Evolutionary conservation across 1,140 invertebrate species (phyloP), one percentile per base, ranked within the genome.

Genomic region (Drosophila arawakana): DNA sequence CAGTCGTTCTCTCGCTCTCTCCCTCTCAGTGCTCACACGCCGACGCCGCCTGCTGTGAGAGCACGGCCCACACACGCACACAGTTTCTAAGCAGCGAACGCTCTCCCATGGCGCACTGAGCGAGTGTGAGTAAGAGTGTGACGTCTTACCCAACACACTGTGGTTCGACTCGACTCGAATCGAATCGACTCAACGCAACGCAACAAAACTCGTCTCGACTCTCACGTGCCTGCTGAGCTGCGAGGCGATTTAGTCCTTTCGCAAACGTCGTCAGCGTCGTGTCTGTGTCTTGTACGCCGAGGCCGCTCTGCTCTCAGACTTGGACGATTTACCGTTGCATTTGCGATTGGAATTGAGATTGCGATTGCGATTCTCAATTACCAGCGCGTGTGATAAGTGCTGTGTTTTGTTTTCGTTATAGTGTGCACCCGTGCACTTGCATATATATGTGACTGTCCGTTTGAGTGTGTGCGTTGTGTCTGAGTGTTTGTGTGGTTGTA

Each of bases 251-350:
- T 88, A 88, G 83, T 88, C 83, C 83, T 88, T 88, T 86, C 80
- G 67, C 83, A 86, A 86, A 80, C 83, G 83, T 86, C 83, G 77
- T 78, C 83, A 85, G 83, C 81, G 82, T 81, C 80, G 82, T 88
- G 73, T 78, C 80, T 83, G 73, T 88, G 68, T 75, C 68, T 69
- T 75, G 52, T 46, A 30, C 54, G 59, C 35, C 54, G 57, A 68
- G 54, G 47, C 49, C 41, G 61, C 52, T 44, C 37, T 58, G 49
- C 60, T 70, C 58, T 73, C 58, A 65, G 30, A 71, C 74, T 78
- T 49, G 54, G 73, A 50, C 76, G 66, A 71, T 78, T 70, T 70
- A 82, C 65, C 71, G 71, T 73, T 69, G 70, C 62, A 37, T 43
- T 49, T 49, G 25, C 58, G 15, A 58, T 21, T 35, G 59, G 44